Base-by-base conservation (phyloP, 2,797 vertebrate genomes). In the Percopsis omiscomaycus region DNA sequence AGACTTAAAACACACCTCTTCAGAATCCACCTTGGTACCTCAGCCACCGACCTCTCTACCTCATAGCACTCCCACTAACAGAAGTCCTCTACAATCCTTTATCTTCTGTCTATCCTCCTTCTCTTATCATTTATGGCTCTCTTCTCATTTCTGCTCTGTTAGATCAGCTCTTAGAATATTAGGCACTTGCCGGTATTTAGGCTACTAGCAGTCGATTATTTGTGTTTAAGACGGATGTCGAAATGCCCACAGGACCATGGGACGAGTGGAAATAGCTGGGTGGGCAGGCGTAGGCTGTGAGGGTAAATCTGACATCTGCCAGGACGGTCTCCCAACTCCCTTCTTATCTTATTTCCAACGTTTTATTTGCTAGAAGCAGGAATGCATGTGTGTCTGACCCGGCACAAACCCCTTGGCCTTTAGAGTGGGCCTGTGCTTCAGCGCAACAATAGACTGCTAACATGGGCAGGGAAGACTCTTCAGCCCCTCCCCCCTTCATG, bases 381-480 rank as follows among this genome's bases (percentile, higher is more conserved):
- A 54, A 63, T 55, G 62, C 47, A 62, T 77, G 75, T 72, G 63
- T 54, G 46, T 64, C 70, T 73, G 68, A 63, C 70, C 71, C 55
- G 22, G 71, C 61, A 67, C 69, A 68, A 64, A 60, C 70, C 66
- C 52, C 32, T 42, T 52, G 70, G 68, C 32, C 9, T 79, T 77
- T 66, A 15, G 49, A 75, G 59, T 30, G 27, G 22, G 37, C 37
- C 37, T 71, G 70, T 82, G 67, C 79, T 76, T 84, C 75, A 83
- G 49, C 52, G 66, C 60, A 54, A 67, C 80, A 78, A 71, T 73
- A 82, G 86, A 82, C 80, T 82, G 30, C 74, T 83, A 84, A 89
- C 85, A 84, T 85, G 77, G 83, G 84, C 75, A 66, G 65, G 6
- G 68, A 77, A 75, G 73, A 78, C 68, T 64, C 67, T 68, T 79